phyloP scores from a whole-genome alignment of 2,113 vertebrate species.

The Notechis scutatus region DNA sequence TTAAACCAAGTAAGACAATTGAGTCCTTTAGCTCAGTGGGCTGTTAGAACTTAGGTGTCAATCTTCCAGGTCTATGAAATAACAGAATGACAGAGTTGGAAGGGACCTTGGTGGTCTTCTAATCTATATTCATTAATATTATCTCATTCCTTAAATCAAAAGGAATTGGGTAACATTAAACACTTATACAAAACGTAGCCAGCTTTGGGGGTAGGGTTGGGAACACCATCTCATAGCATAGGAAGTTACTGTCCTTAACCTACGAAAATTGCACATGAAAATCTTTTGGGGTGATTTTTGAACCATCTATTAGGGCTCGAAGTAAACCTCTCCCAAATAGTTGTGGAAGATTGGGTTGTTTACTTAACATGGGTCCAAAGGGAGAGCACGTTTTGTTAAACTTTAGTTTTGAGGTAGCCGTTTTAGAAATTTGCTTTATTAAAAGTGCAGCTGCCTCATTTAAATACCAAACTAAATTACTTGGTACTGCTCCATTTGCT shows the following conservation, averaged over 20 bases:
- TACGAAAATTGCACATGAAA: background rate
- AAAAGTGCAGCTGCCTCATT: conserved; percentile 8
- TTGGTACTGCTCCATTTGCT: conserved; percentile 28
- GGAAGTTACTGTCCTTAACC: background rate
- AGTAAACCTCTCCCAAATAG: background rate
- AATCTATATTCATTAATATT: background rate
- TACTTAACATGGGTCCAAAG: background rate
- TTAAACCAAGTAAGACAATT: background rate
- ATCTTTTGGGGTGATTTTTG: background rate
- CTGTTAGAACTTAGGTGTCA: background rate
- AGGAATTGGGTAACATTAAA: background rate
- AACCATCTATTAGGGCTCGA: background rate
- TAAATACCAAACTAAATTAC: conserved; percentile 24
- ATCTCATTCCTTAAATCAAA: background rate
- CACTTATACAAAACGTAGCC: background rate
- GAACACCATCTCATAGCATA: background rate
- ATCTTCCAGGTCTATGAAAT: background rate
- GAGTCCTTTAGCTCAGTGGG: background rate
- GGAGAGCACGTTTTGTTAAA: background rate
- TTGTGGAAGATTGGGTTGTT: background rate
- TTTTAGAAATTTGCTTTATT: background rate
- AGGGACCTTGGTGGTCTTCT: background rate
- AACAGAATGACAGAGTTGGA: background rate
- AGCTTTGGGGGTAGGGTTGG: background rate
- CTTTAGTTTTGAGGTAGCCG: background rate